phyloP scores from a whole-genome alignment of 2,113 vertebrate species.

The Oxyruncus cristatus region DNA sequence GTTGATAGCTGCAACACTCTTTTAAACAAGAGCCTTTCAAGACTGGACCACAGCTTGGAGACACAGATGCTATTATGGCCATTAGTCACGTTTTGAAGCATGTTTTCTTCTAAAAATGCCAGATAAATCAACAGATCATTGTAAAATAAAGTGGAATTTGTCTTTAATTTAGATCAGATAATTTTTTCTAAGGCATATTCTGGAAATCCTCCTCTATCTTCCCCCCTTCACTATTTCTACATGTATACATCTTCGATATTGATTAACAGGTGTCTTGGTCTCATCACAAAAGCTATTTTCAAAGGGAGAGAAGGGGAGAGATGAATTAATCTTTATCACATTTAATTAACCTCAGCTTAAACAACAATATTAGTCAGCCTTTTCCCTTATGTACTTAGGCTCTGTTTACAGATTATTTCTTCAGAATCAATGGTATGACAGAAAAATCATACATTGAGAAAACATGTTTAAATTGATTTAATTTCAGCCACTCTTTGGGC shows the following conservation, averaged over 20 bases:
- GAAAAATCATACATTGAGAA: not conserved
- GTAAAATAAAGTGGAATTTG: not conserved
- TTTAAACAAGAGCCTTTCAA: not conserved
- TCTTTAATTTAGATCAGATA: not conserved
- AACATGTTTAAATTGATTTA: not conserved
- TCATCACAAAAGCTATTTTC: not conserved
- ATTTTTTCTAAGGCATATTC: not conserved
- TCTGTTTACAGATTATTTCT: not conserved
- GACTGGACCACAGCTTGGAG: not conserved
- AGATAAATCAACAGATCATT: not conserved
- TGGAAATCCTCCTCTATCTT: not conserved
- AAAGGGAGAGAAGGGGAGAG: not conserved
- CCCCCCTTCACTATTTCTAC: not conserved
- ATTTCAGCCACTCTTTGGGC: not conserved
- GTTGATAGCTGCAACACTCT: not conserved
- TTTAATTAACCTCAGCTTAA: conserved; percentile 39
- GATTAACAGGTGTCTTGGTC: conserved; percentile 22
- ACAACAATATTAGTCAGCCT: not conserved
- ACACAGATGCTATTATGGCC: not conserved
- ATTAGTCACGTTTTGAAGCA: not conserved
- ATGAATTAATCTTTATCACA: conserved; percentile 22
- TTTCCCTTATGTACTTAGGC: not conserved
- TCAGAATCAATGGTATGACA: not conserved
- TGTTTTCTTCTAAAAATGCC: not conserved
- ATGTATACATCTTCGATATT: not conserved